Evolutionary conservation across 2,888 invertebrate genomes (phyloP).

Genomic region (Thecocarcelia acutangulata): DNA sequence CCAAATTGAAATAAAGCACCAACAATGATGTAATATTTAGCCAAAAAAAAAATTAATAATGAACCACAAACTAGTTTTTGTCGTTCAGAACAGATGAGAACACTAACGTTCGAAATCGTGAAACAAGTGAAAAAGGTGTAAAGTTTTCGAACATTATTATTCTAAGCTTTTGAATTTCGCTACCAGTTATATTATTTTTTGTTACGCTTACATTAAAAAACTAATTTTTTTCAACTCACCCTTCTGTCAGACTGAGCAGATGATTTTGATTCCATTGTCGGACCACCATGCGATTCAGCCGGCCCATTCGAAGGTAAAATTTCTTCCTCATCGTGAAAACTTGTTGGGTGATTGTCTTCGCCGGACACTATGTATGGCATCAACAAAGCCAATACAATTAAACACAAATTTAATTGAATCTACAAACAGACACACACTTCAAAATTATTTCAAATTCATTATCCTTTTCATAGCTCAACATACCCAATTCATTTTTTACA

Average conservation of each 20-base stretch:
- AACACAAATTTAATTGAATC: constrained; percentile 52
- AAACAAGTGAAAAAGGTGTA: too few species aligned
- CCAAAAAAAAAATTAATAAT: too few species aligned
- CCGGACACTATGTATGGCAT: not conserved
- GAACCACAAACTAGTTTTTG: too few species aligned
- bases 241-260: constrained; percentile 6
- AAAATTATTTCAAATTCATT: not conserved
- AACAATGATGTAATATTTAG: too few species aligned
- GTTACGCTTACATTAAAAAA: not conserved
- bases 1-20: too few species aligned
- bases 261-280: not conserved
- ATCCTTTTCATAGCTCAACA: constrained; percentile 15
- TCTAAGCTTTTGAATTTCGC: too few species aligned
- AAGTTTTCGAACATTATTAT: too few species aligned
- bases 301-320: constrained; percentile 10
- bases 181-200: too few species aligned
- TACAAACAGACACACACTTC: constrained; percentile 17
- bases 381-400: constrained; percentile 40
- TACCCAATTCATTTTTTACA: constrained; percentile 62
- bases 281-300: not conserved
- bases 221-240: constrained; percentile 24
- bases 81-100: too few species aligned
- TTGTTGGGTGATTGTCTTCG: not conserved
- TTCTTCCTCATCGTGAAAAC: constrained; percentile 22
- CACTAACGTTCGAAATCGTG: too few species aligned